These are phyloP conservation scores for Syngnathus rostellatus DNA, from an alignment of 2,797 vertebrate species.

Conservation along the genomic window DNA sequence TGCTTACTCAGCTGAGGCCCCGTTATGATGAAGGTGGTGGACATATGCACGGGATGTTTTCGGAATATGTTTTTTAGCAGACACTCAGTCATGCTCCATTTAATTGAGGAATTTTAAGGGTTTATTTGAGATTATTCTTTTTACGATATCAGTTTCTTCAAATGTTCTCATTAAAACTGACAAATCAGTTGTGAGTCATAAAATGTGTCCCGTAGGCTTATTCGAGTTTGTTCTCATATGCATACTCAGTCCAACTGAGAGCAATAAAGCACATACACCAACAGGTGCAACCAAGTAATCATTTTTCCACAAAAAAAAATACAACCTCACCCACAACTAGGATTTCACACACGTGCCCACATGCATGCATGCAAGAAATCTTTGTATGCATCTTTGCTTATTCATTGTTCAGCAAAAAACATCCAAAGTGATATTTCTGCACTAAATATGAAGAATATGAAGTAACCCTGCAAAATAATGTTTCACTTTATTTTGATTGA, in stretches of 20 bases:
- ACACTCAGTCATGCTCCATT: slow-evolving; percentile 24
- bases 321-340: slow-evolving; percentile 4
- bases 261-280: slow-evolving; percentile 30
- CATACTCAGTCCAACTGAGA: background rate
- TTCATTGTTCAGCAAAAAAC: too few species aligned
- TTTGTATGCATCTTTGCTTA: too few species aligned
- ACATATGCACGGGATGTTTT: slow-evolving; percentile 27
- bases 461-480: too few species aligned
- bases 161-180: slow-evolving; percentile 27
- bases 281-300: slow-evolving; percentile 16
- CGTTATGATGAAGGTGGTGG: slow-evolving; percentile 27
- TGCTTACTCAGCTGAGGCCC: slow-evolving; percentile 54
- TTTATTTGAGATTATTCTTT: slow-evolving; percentile 1
- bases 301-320: slow-evolving; percentile 8
- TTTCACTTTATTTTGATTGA: too few species aligned
- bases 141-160: slow-evolving; percentile 12
- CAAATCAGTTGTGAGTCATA: slow-evolving; percentile 29
- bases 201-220: slow-evolving; percentile 28
- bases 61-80: slow-evolving; percentile 18
- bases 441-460: too few species aligned
- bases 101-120: slow-evolving; percentile 10
- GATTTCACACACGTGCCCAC: too few species aligned
- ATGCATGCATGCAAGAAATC: too few species aligned
- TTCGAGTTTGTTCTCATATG: slow-evolving; percentile 16
- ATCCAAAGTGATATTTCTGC: too few species aligned